phyloP scores from a whole-genome alignment of 2,797 vertebrate species.

The Phataginus tetradactyla region DNA sequence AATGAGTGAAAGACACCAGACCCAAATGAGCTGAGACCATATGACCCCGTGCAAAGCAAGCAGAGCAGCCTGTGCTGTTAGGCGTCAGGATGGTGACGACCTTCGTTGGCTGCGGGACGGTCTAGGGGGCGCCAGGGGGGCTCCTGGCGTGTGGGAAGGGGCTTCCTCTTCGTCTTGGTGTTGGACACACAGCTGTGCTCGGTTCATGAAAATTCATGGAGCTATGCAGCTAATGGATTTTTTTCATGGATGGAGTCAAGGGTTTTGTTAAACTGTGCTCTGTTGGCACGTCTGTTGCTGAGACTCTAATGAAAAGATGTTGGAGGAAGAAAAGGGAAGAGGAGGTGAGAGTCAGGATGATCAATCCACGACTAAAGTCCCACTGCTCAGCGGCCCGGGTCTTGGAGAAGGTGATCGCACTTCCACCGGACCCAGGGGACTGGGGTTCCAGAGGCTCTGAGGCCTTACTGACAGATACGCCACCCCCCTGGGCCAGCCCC shows the following conservation, averaged over 20 bases:
- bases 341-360: background rate
- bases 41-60: background rate
- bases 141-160: no score
- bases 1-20: background rate
- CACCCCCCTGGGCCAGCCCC: constrained; percentile 44
- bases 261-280: background rate
- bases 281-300: background rate
- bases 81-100: no score
- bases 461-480: constrained; percentile 61
- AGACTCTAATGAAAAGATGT: background rate
- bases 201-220: background rate
- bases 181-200: background rate
- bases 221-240: accelerated
- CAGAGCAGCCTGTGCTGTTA: background rate
- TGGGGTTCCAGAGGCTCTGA: constrained; percentile 46
- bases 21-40: background rate
- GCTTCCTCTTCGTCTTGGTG: background rate
- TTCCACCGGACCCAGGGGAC: background rate
- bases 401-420: constrained; percentile 21
- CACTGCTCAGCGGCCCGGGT: background rate
- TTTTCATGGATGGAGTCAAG: background rate
- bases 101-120: background rate
- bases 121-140: background rate
- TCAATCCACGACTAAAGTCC: background rate
- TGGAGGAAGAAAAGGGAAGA: background rate